phyloP scores from a whole-genome alignment of 1,140 invertebrate genomes.

The Vanessa atalanta region DNA sequence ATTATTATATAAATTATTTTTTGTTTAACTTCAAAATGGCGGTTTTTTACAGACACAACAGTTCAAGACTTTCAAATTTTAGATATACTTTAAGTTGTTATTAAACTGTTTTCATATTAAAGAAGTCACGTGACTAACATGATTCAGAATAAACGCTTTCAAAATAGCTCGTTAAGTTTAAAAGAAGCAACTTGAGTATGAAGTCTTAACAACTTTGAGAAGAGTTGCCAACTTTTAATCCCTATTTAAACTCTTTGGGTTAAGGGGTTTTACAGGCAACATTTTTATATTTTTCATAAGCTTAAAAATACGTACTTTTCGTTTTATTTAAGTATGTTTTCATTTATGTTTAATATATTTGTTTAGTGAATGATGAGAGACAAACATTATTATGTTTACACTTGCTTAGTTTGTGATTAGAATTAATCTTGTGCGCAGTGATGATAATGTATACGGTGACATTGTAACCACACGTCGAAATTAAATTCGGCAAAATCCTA shows the following conservation, averaged over 20 bases:
- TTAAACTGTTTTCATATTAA: background rate
- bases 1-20: too few relatives aligned
- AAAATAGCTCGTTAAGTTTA: conserved; percentile 6
- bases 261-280: background rate
- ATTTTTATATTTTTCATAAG: conserved; percentile 3
- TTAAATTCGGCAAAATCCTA: too few relatives aligned
- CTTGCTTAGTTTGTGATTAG: too few relatives aligned
- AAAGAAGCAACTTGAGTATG: conserved; percentile 14
- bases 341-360: too few relatives aligned
- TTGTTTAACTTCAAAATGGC: too few relatives aligned
- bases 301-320: background rate
- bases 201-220: conserved; percentile 23
- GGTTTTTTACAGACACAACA: too few relatives aligned
- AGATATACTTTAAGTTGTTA: background rate
- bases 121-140: conserved; percentile 1
- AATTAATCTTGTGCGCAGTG: too few relatives aligned
- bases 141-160: conserved; percentile 6
- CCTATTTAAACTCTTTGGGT: conserved; percentile 19
- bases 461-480: too few relatives aligned
- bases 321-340: background rate
- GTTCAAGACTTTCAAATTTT: too few relatives aligned
- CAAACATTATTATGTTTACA: too few relatives aligned
- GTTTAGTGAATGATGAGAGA: too few relatives aligned
- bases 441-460: too few relatives aligned
- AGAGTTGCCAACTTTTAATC: conserved; percentile 24